Conservation (phyloP, 2,113 vertebrate species). For the Deroptyus accipitrinus region DNA sequence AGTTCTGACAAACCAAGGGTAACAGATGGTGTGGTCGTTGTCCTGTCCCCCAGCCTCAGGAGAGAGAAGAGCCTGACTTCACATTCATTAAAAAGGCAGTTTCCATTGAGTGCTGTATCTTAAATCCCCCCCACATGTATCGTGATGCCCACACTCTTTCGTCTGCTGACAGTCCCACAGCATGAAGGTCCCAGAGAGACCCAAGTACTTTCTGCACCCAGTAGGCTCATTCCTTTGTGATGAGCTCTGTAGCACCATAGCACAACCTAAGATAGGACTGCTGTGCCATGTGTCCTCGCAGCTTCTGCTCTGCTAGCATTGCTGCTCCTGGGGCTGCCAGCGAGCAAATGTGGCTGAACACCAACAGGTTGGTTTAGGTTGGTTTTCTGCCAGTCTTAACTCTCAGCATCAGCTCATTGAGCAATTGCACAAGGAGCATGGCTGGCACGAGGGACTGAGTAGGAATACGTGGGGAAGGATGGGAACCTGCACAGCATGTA, state of each 20-base stretch:
- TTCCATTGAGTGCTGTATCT: not conserved
- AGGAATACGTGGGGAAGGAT: not conserved
- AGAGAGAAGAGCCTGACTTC: not conserved
- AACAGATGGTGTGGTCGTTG: not conserved
- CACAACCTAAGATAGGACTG: not conserved
- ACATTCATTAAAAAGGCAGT: not conserved
- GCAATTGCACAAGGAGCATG: not conserved
- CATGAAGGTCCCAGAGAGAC: too few relatives aligned
- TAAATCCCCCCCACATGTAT: not conserved
- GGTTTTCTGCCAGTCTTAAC: not conserved
- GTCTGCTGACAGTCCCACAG: accelerated
- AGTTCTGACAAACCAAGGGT: not conserved
- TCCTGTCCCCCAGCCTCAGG: not conserved
- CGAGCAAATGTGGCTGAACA: not conserved
- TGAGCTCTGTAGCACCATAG: not conserved
- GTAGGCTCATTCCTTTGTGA: not conserved
- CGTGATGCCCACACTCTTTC: not conserved
- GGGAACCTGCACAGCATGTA: not conserved
- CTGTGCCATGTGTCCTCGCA: not conserved
- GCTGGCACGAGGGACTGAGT: not conserved
- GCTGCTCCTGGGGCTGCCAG: not conserved
- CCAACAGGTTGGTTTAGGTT: not conserved
- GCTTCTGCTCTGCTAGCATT: not conserved
- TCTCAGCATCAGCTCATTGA: not conserved
- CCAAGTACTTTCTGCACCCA: accelerated